A percentile compares a stretch with the other conserved stretches of the same genome.
Conservation (phyloP, 2,797 vertebrate species). For the Centroberyx gerrardi region DNA sequence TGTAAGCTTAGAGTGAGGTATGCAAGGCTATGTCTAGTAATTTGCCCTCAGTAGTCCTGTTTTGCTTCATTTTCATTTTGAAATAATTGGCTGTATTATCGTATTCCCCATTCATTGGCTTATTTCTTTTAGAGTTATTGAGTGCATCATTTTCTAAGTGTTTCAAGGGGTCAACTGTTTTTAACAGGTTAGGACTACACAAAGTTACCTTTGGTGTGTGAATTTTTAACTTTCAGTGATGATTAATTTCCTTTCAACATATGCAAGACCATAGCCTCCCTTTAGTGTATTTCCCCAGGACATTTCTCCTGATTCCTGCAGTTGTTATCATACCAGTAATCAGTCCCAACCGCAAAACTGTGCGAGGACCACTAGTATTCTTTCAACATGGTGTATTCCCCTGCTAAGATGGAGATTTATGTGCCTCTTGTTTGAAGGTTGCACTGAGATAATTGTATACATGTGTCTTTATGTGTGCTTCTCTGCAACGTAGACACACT, state of each 20-base stretch:
- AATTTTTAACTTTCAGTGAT: not conserved
- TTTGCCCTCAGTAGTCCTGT: constrained; percentile 7
- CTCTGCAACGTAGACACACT: constrained; percentile 29
- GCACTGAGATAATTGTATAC: constrained; percentile 42
- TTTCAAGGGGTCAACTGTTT: not conserved
- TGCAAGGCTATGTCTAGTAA: not conserved
- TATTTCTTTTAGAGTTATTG: not conserved
- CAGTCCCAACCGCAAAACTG: constrained; percentile 1
- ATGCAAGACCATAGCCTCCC: not conserved
- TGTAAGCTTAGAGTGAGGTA: constrained; percentile 24
- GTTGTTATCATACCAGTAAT: constrained; percentile 45
- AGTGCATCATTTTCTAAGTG: not conserved
- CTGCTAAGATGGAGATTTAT: constrained; percentile 45
- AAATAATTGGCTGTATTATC: constrained; percentile 11
- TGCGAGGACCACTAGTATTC: constrained; percentile 31
- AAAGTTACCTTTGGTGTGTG: not conserved
- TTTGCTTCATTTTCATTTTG: constrained; percentile 20
- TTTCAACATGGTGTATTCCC: constrained; percentile 30
- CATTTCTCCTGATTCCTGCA: constrained; percentile 35
- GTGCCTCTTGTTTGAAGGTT: constrained; percentile 28
- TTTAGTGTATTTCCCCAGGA: constrained; percentile 32
- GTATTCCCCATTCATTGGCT: not conserved
- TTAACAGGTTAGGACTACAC: not conserved
- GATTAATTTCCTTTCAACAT: constrained; percentile 20
- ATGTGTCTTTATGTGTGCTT: constrained; percentile 43